phyloP scores from a whole-genome alignment of 2,888 invertebrate species.

The Conops quadrifasciatus region DNA sequence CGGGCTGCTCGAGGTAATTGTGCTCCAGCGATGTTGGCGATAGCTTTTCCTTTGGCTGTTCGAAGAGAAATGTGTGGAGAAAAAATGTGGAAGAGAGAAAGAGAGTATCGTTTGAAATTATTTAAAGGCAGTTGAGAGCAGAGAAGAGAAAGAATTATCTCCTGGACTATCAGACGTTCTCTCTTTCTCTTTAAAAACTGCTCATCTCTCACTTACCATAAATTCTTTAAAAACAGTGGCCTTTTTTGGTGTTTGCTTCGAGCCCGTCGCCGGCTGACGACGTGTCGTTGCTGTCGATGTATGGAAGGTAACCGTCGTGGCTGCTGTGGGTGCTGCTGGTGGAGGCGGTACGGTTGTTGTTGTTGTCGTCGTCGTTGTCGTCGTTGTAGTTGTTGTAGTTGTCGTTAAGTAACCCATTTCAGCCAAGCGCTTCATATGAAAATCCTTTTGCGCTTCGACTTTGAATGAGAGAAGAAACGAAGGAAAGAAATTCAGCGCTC shows the following conservation, averaged over 20 bases:
- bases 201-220: slow-evolving; percentile 26
- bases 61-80: neutral
- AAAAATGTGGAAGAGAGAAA: neutral
- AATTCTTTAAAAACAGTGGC: slow-evolving; percentile 51
- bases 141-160: slow-evolving; percentile 8
- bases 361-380: slow-evolving; percentile 68
- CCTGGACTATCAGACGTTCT: too few species aligned
- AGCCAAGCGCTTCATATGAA: slow-evolving; percentile 73
- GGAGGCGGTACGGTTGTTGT: slow-evolving; percentile 51
- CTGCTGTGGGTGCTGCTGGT: slow-evolving; percentile 46
- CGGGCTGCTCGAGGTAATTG: slow-evolving; percentile 64
- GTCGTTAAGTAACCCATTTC: slow-evolving; percentile 67
- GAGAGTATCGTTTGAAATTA: neutral
- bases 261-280: slow-evolving; percentile 56
- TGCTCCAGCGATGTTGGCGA: slow-evolving; percentile 63
- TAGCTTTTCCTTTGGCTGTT: slow-evolving; percentile 59
- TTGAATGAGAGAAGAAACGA: slow-evolving; percentile 54
- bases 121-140: neutral
- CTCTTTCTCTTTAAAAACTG: neutral
- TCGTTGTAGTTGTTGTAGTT: slow-evolving; percentile 65
- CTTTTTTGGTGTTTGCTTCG: slow-evolving; percentile 57
- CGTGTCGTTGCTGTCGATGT: slow-evolving; percentile 60
- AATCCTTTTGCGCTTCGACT: slow-evolving; percentile 91
- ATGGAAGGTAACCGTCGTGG: slow-evolving; percentile 55
- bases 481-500: neutral